Base-by-base conservation (phyloP, 2,888 invertebrate species). In the Drosophila seclusa region DNA sequence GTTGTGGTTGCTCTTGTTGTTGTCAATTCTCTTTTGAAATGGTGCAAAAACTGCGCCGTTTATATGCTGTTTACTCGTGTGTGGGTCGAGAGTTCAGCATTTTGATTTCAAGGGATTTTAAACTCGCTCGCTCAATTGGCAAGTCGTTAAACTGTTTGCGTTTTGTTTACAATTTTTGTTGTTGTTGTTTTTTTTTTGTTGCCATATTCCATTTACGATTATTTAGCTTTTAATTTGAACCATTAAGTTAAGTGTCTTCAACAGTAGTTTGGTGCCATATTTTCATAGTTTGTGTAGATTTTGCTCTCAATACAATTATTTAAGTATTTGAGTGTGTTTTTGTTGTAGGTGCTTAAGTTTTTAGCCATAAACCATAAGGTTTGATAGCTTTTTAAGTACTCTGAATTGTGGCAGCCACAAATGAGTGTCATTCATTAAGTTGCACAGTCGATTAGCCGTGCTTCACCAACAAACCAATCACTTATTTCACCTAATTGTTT, bases 1-100 rank as follows among this genome's bases (percentile, higher is more conserved):
- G 48, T 57, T 65, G 50, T 7, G 2, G 36, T 18, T 48, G 18
- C 31, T 64, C n/a, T 32, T 68, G 40, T 62, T 48, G 38, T 45
- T 69, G 53, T 61, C 63, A 40, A 85, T 85, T 57, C 69, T 58
- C 57, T 73, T 79, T 82, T 82, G 32, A 67, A 80, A 80, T 71
- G 75, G 57, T 62, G 68, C 49, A 49, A 54, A 61, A 57, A 31
- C 38, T 58, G 68, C 34, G 49, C 24, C 54, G 69, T 31, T 60
- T 50, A 60, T 71, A 42, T 32, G 32, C 2, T 71, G 62, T 60
- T 74, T 74, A 62, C 62, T 50, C 31, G 13, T 24, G 54, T 55
- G 54, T 57, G 62, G 62, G 49, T 67, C 67, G 45, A 67, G 68
- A 68, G 68, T 50, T 68, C 55, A 68, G 40, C 27, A 40, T 61